A percentile compares a stretch with the other conserved stretches of the same genome.
These are phyloP conservation scores for Thamnophis sirtalis DNA, from an alignment of 2,113 vertebrate species.

Conservation along the genomic window DNA sequence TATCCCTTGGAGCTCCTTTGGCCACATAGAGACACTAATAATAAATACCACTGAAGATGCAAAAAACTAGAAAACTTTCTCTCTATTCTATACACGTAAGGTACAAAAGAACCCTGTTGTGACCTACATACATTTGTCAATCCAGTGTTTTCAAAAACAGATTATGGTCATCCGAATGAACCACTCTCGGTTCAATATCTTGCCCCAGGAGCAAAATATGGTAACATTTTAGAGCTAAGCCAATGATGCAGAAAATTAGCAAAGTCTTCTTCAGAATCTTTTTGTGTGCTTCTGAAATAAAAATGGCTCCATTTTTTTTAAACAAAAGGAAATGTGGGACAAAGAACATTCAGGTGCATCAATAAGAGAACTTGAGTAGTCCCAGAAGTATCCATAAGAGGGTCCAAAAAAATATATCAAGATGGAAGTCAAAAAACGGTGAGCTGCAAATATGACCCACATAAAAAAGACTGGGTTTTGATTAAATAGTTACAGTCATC, in stretches of 20 bases:
- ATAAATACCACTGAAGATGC: neutral
- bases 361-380: neutral
- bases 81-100: neutral
- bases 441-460: neutral
- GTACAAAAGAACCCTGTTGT: neutral
- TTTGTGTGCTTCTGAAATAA: neutral
- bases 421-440: neutral
- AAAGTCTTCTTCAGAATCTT: neutral
- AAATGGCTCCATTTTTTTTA: neutral
- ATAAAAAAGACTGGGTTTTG: neutral
- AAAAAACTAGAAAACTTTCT: neutral
- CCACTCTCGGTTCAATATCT: neutral
- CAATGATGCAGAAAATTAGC: neutral
- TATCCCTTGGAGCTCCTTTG: neutral
- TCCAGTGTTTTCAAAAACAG: neutral
- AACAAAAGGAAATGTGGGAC: neutral
- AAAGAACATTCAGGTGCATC: neutral
- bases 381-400: neutral
- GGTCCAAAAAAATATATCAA: neutral
- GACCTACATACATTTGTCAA: neutral
- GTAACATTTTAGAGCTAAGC: neutral
- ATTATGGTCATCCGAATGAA: neutral
- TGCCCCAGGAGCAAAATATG: neutral
- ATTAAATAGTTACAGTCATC: neutral
- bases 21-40: neutral